phyloP scores from a whole-genome alignment of 2,797 vertebrate genomes.

The Eulemur rubriventer region DNA sequence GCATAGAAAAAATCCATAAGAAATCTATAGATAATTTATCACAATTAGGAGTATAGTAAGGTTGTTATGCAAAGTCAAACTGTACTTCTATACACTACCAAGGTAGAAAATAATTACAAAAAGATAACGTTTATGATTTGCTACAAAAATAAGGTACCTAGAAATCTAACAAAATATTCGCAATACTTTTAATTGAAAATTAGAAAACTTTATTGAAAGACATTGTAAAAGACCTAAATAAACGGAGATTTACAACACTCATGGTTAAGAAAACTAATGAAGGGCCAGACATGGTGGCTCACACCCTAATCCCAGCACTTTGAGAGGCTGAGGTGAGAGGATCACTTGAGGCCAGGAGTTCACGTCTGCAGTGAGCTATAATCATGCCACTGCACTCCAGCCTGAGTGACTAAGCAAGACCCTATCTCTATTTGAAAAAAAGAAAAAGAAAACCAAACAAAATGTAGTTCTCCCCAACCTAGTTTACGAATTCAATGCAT shows the following conservation, averaged over 20 bases:
- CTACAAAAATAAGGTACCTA: conserved; percentile 18
- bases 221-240: background rate
- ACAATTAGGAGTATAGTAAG: conserved; percentile 19
- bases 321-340: background rate
- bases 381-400: background rate
- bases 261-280: conserved; percentile 6
- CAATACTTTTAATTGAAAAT: conserved; percentile 42
- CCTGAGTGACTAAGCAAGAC: background rate
- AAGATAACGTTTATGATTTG: background rate
- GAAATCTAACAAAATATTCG: conserved; percentile 44
- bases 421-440: background rate
- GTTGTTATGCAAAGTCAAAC: conserved; percentile 25
- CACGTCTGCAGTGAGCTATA: background rate
- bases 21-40: conserved; percentile 48
- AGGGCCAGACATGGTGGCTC: too few relatives aligned
- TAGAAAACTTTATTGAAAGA: conserved; percentile 10
- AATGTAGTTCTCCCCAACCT: conserved; percentile 6
- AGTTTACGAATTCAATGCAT: conserved; percentile 35
- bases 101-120: conserved; percentile 37
- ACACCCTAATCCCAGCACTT: too few relatives aligned
- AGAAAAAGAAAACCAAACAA: background rate
- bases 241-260: background rate
- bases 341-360: background rate
- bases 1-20: conserved; percentile 35
- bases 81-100: background rate